These are phyloP conservation scores for Calonectris borealis DNA, from an alignment of 2,113 vertebrate species.

Conservation along the genomic window DNA sequence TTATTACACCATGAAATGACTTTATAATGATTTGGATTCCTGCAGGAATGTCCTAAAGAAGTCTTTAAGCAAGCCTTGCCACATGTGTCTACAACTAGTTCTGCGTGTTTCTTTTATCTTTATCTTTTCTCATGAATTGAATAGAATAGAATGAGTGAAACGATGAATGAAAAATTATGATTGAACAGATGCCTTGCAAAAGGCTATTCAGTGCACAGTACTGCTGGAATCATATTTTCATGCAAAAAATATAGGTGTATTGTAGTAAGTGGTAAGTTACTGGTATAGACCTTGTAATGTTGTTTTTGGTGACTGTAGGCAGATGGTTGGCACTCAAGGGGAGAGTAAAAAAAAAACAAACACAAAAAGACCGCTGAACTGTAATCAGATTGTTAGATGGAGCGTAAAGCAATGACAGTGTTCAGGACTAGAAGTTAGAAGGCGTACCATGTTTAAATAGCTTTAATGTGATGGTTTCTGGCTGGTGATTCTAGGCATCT, in stretches of 20 bases:
- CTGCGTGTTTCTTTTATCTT: background rate
- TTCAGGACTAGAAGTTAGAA: slow-evolving; percentile 36
- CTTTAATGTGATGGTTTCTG: slow-evolving; percentile 27
- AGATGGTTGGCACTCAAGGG: slow-evolving; percentile 57
- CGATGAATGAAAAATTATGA: background rate
- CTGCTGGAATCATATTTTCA: background rate
- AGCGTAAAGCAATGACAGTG: slow-evolving; percentile 27
- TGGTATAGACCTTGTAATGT: background rate
- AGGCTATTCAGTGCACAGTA: background rate
- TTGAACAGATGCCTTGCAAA: background rate
- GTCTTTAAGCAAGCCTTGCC: background rate
- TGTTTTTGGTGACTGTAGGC: slow-evolving; percentile 32
- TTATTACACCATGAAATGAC: background rate
- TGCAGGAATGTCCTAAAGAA: background rate
- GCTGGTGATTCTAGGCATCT: slow-evolving; percentile 3
- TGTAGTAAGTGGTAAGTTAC: background rate
- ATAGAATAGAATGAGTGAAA: background rate
- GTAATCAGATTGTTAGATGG: slow-evolving; percentile 52
- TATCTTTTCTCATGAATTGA: background rate
- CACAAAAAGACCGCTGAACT: slow-evolving; percentile 42
- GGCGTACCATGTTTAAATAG: background rate
- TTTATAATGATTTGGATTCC: slow-evolving; percentile 10
- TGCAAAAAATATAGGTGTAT: background rate
- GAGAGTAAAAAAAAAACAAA: slow-evolving; percentile 30
- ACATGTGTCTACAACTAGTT: background rate